Evolutionary conservation across 2,797 vertebrate species (phyloP), one percentile per base, ranked within the genome.

Genomic region (Eutrigla gurnardus): DNA sequence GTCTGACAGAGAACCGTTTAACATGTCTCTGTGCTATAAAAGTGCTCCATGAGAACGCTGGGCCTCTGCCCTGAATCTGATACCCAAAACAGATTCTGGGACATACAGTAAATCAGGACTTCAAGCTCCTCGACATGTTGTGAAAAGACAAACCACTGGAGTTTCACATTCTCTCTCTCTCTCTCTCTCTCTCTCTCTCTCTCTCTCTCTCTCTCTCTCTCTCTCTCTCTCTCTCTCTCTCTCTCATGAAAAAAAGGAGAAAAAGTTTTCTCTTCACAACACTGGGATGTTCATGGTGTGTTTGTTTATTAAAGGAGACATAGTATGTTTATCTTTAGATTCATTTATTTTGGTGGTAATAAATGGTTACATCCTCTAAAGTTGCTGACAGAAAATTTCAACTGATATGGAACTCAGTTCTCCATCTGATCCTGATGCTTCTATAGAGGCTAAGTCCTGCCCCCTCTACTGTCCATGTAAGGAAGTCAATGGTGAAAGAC

Each of bases 21-120:
- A 70, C 59, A 58, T 63, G 33, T 54, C 47, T 25, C 59, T 15
- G 36, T 60, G 70, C 63, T 57, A 39, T 81, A 45, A 73, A 77
- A 80, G 17, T 12, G 40, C 47, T 73, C 40, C 68, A 49, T 72
- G 78, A 74, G 68, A 82, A 65, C 46, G 42, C 50, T 4, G 8
- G 10, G 39, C 52, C 45, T 73, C 45, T n/a, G 35, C 57, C 75
- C 55, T 61, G 59, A 82, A 82, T 72, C 52, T 82, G 83, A 88
- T 87, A 80, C 81, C 70, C 73, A 65, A 82, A 89, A 80, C 83
- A 87, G 79, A 81, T 53, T 52, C 49, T 60, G 11, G 4, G 42
- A 58, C 45, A 15, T 46, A 15, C 32, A 53, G 47, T 84, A 77
- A 82, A 88, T 86, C 75, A 64, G 11, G 13, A 11, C 35, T 46